Conservation (phyloP, 2,113 vertebrate species). For the Neomonachus schauinslandi region DNA sequence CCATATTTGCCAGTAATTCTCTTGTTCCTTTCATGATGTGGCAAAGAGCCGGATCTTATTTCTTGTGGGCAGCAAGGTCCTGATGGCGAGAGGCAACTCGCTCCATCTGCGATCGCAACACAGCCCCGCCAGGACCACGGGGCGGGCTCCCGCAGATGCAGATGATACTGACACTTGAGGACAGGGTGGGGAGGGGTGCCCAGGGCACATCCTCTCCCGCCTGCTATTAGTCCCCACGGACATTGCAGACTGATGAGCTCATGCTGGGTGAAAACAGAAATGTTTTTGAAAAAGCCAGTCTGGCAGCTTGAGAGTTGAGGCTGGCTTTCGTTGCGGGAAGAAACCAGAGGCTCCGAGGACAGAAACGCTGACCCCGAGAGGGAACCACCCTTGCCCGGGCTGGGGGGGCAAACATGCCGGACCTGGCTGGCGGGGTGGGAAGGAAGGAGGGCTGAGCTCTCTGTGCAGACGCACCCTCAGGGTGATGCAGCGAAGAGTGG, state of each 20-base stretch:
- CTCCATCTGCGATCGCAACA: background rate
- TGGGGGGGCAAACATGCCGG: fast-evolving
- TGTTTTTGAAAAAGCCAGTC: slow-evolving; percentile 79
- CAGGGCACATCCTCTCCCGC: slow-evolving; percentile 58
- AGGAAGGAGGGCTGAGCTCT: background rate
- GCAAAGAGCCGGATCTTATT: background rate
- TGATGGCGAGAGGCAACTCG: background rate
- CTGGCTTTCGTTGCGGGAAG: slow-evolving; percentile 52
- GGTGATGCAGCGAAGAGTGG: background rate
- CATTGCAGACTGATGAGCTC: slow-evolving; percentile 74
- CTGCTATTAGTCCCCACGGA: slow-evolving; percentile 30
- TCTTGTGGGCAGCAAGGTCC: background rate
- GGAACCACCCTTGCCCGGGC: background rate
- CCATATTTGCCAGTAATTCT: background rate
- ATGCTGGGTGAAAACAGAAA: slow-evolving; percentile 69
- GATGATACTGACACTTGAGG: background rate
- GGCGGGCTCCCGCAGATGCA: background rate
- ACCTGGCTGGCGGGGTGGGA: background rate
- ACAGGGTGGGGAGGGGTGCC: slow-evolving; percentile 52
- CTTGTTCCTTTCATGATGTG: background rate
- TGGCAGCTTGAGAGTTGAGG: slow-evolving; percentile 57
- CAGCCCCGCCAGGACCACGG: background rate
- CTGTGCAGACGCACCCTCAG: fast-evolving
- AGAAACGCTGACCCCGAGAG: background rate
- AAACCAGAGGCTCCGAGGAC: background rate